These are phyloP conservation scores for Lithosia quadra DNA, from an alignment of 2,888 invertebrate species.

Conservation along the genomic window DNA sequence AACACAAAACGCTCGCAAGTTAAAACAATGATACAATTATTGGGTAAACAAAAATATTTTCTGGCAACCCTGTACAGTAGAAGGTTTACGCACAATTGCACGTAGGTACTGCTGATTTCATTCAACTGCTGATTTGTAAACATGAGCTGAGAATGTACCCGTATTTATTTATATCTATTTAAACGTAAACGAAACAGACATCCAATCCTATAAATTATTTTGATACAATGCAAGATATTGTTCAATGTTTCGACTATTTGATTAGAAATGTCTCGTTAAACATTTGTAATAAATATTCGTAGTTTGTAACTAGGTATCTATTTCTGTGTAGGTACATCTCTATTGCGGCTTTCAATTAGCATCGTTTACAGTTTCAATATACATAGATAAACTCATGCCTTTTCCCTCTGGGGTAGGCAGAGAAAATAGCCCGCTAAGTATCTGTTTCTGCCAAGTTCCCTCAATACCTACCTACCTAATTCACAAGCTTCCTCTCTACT, in stretches of 20 bases:
- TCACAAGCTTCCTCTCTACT: too few species aligned
- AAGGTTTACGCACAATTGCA: too few species aligned
- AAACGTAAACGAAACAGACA: background rate
- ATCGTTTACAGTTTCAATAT: too few species aligned
- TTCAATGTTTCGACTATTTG: constrained; percentile 12
- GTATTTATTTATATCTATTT: background rate
- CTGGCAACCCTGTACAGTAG: constrained; percentile 9
- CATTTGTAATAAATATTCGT: background rate
- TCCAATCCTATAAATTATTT: constrained; percentile 4
- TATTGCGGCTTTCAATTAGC: too few species aligned
- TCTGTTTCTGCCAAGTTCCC: too few species aligned
- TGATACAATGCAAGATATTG: constrained; percentile 8
- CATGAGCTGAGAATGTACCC: background rate
- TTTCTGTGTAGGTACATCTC: too few species aligned
- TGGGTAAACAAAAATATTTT: background rate
- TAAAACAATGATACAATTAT: background rate
- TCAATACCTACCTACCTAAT: too few species aligned
- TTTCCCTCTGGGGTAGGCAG: too few species aligned
- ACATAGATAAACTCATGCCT: too few species aligned
- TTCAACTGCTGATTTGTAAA: constrained; percentile 6
- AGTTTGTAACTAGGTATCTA: too few species aligned
- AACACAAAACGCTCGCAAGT: background rate
- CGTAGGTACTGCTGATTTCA: constrained; percentile 4
- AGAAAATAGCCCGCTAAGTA: too few species aligned
- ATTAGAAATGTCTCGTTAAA: constrained; percentile 9